A percentile compares a stretch with the other conserved stretches of the same genome.
phyloP scores from a whole-genome alignment of 2,797 vertebrate genomes.

The Gila robusta region DNA sequence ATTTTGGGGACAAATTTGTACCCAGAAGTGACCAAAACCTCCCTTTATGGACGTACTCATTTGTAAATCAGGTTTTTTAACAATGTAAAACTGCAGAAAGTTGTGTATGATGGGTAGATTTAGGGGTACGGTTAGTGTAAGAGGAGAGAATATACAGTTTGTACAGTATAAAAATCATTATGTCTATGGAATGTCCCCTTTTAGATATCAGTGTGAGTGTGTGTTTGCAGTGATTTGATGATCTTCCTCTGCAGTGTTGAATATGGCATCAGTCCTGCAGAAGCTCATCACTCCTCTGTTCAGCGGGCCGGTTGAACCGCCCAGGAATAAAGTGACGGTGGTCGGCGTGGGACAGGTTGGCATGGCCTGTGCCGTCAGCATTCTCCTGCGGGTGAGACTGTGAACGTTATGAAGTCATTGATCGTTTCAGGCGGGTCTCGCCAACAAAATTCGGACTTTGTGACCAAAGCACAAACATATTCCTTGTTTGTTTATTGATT shows the following conservation, averaged over 20 bases:
- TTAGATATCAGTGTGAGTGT: background rate
- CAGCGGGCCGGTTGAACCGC: constrained; percentile 59
- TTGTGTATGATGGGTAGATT: no score
- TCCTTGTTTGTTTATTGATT: constrained; percentile 17
- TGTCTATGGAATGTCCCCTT: no score
- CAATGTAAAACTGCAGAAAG: no score
- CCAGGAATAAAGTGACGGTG: constrained; percentile 86
- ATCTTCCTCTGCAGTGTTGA: constrained; percentile 27
- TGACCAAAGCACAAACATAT: constrained; percentile 13
- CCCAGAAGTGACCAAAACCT: no score
- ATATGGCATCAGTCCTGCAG: constrained; percentile 90
- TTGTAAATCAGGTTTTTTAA: no score
- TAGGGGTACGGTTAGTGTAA: no score
- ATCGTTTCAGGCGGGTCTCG: background rate
- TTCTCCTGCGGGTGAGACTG: constrained; percentile 79
- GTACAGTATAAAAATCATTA: no score
- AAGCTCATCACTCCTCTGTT: constrained; percentile 85
- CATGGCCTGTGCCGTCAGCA: constrained; percentile 84
- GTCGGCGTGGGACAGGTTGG: constrained; percentile 85
- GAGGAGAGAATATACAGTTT: no score
- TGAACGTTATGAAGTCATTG: background rate
- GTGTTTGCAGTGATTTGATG: background rate
- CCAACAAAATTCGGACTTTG: background rate
- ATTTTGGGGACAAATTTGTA: no score
- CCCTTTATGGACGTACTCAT: no score